These are phyloP conservation scores for Anas platyrhynchos DNA, from an alignment of 2,113 vertebrate species.

Conservation along the genomic window DNA sequence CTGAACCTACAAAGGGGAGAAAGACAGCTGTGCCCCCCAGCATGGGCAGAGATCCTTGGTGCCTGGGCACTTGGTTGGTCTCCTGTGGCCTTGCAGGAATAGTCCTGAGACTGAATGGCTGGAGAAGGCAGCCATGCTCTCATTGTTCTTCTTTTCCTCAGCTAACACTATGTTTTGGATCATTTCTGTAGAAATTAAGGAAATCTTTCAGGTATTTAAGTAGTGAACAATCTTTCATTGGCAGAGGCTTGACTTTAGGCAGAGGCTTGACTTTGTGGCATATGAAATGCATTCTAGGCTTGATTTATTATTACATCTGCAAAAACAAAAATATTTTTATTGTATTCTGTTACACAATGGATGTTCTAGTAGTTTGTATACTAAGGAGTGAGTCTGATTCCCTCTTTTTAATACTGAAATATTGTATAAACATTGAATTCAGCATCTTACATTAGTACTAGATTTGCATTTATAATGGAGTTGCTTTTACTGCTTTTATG, in stretches of 20 bases:
- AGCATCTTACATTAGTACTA: neutral
- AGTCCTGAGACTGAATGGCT: no score
- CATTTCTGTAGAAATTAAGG: neutral
- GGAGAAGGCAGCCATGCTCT: no score
- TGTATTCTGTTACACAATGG: no score
- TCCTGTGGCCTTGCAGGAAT: no score
- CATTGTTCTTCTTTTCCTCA: no score
- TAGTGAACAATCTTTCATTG: neutral
- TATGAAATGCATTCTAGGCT: neutral
- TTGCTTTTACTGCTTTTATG: neutral
- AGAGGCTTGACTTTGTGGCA: neutral
- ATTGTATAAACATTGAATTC: constrained; percentile 1
- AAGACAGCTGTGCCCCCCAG: no score
- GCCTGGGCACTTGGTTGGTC: no score
- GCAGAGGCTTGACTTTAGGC: neutral
- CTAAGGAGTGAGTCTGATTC: neutral
- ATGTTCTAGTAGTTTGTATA: neutral
- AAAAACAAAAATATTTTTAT: neutral
- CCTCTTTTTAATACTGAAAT: neutral
- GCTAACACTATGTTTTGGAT: neutral
- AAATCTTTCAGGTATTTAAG: neutral
- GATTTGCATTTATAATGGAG: constrained; percentile 20
- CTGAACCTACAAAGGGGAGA: no score
- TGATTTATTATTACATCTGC: neutral
- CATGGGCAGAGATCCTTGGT: no score